phyloP scores from a whole-genome alignment of 2,113 vertebrate species.

The Suricata suricatta region DNA sequence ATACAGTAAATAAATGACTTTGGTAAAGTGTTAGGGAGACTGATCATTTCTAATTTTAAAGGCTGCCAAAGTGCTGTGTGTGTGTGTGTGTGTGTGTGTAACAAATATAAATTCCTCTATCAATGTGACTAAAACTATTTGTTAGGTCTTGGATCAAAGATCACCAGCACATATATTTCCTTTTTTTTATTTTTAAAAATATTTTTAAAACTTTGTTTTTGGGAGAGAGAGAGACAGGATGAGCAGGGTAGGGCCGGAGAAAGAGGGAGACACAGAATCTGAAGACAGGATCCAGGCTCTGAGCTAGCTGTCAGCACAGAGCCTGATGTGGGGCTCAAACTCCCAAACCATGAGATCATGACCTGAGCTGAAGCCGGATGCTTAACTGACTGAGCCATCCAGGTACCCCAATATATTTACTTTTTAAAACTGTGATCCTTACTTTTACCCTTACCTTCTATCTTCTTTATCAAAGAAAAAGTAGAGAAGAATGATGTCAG shows the following conservation, averaged over 20 bases:
- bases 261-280: too few species aligned
- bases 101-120: not conserved
- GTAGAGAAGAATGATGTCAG: not conserved
- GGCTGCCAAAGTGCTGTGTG: not conserved
- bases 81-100: not conserved
- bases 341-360: too few species aligned
- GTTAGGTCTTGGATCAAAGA: not conserved
- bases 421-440: not conserved
- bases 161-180: not conserved
- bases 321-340: too few species aligned
- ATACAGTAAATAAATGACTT: not conserved
- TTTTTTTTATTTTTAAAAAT: not conserved
- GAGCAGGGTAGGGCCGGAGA: too few species aligned
- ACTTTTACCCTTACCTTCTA: not conserved
- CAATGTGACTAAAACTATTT: not conserved
- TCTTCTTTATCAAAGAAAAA: not conserved
- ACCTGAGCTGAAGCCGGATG: too few species aligned
- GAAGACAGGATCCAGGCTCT: too few species aligned
- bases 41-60: not conserved
- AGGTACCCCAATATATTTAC: not conserved
- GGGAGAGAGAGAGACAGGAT: too few species aligned
- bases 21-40: not conserved
- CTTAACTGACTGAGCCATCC: too few species aligned
- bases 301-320: too few species aligned
- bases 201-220: too few species aligned